Base-by-base conservation (phyloP, 1,140 invertebrate species). In the Dolichoris vasculosae region DNA sequence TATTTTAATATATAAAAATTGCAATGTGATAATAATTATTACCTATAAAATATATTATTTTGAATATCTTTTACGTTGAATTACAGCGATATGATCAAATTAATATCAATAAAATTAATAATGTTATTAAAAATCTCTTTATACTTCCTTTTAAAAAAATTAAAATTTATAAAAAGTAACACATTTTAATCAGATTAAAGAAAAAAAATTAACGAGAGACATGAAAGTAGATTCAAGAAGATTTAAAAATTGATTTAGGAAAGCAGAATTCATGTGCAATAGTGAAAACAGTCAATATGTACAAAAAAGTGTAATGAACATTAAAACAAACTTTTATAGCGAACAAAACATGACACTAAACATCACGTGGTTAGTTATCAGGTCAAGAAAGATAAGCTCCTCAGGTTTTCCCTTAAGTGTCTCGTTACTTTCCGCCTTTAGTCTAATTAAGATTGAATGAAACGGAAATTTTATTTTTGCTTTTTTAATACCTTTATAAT, bases 231-330 rank as follows among this genome's bases (percentile, higher is more conserved):
- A 67, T 35, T 32, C 11, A 67, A 35, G 15, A 67, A 32, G 6
- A n/a, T n/a, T 4, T 43, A 43, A 73, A 43, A 73, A 73, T 73
- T 73, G n/a, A 73, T 73, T 73, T n/a, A 73, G 9, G 2, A 73
- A 43, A 38, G 35, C 38, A 38, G 13, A 71, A 59, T 59, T 59
- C 55, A 2, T 26, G 9, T 59, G 4, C 35, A 40, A 13, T 35
- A 15, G 64, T 15, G 38, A 71, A 71, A 40, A 6, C 20, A 71
- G 35, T 71, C 40, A 38, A 40, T 71, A 38, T 71, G 11, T 7
- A n/a, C 43, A 43, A 38, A 71, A 71, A 71, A 38, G 26, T 73
- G 23, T 73, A 32, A 73, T 73, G 23, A 73, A 13, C 38, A 73
- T 32, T 73, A 7, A 43, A 23, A 43, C 6, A 3, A 71, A 43